These are phyloP conservation scores for Carollia perspicillata DNA, from an alignment of 2,113 vertebrate genomes.

Conservation along the genomic window DNA sequence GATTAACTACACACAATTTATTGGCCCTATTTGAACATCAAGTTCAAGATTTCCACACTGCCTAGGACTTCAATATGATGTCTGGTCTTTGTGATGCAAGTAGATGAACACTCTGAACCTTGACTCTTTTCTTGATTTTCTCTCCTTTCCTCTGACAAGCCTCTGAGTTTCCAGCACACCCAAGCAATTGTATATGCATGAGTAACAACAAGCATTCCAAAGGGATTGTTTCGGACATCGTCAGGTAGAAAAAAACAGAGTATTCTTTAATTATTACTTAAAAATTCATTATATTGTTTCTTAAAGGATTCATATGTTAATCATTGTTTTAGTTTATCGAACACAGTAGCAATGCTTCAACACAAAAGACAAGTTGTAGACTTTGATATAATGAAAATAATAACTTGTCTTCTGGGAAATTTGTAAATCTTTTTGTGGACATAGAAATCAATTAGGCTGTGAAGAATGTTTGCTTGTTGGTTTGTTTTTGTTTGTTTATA, in stretches of 20 bases:
- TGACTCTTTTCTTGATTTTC: not conserved
- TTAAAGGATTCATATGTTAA: not conserved
- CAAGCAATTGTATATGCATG: not conserved
- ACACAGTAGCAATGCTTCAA: not conserved
- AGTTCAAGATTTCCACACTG: not conserved
- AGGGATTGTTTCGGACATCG: not conserved
- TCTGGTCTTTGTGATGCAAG: not conserved
- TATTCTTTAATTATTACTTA: not conserved
- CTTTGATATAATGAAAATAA: not conserved
- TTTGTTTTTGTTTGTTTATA: not conserved
- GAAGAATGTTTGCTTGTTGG: not conserved
- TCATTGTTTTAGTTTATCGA: not conserved
- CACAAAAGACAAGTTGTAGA: not conserved
- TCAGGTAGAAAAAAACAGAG: not conserved
- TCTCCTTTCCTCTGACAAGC: not conserved
- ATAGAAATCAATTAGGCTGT: not conserved
- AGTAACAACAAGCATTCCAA: not conserved
- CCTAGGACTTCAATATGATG: not conserved
- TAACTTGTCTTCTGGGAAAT: not conserved
- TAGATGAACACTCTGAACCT: not conserved
- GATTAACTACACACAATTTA: not conserved
- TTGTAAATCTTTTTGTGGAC: not conserved
- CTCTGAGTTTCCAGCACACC: not conserved
- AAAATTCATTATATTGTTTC: not conserved
- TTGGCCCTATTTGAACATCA: not conserved